A percentile compares a stretch with the other conserved stretches of the same genome.
These are phyloP conservation scores for Ischnus inquisitorius DNA, from an alignment of 2,888 invertebrate species.

Conservation along the genomic window DNA sequence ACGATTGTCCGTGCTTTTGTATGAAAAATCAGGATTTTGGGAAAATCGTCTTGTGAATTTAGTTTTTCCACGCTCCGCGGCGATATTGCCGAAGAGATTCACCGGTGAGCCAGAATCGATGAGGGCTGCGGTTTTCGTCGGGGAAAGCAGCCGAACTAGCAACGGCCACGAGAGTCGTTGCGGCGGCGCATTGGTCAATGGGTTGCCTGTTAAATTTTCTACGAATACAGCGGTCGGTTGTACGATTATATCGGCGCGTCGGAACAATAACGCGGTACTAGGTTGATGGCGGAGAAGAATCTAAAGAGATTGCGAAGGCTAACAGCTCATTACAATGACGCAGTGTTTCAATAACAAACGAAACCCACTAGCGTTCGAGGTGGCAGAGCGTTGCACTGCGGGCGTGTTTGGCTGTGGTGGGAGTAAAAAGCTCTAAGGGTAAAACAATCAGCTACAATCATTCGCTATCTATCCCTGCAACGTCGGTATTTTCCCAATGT, in stretches of 20 bases:
- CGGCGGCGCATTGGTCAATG: not conserved
- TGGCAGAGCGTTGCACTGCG: not conserved
- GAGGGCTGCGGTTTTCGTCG: not conserved
- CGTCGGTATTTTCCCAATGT: not conserved
- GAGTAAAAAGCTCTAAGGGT: not conserved
- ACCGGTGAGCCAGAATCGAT: not conserved
- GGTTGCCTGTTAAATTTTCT: not conserved
- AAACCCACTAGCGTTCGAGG: not conserved
- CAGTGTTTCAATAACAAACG: not conserved
- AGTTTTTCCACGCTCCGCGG: not conserved
- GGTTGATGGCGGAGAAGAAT: not conserved
- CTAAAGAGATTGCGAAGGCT: not conserved
- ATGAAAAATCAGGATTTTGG: not conserved
- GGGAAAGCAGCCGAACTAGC: not conserved
- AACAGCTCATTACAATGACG: not conserved
- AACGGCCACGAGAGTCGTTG: not conserved
- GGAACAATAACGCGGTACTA: not conserved
- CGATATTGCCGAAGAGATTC: not conserved
- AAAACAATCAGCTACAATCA: not conserved
- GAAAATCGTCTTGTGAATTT: not conserved
- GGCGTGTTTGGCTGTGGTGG: not conserved
- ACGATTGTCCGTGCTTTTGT: not conserved
- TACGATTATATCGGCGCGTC: not conserved
- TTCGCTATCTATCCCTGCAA: not conserved
- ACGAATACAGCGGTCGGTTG: not conserved